Evolutionary conservation across 1,140 invertebrate species (phyloP).

Genomic region (Callitettix versicolor): DNA sequence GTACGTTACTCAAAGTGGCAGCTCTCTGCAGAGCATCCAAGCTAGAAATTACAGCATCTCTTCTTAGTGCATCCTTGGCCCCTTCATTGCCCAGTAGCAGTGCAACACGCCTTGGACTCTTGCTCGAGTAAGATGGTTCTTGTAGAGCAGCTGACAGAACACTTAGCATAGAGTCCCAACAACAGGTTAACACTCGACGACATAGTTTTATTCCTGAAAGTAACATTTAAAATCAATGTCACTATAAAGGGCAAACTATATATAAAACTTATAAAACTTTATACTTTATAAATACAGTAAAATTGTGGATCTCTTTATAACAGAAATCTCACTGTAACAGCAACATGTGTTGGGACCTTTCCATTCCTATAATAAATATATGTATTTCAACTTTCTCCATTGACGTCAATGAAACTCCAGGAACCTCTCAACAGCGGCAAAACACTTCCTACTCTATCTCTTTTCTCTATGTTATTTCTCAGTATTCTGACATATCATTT

Average conservation of each 20-base stretch:
- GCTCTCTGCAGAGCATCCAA: slow-evolving; percentile 77
- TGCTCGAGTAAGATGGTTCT: slow-evolving; percentile 26
- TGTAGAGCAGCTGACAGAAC: slow-evolving; percentile 67
- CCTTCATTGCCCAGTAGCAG: slow-evolving; percentile 36
- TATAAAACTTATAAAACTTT: slow-evolving; percentile 10
- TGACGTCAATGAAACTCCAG: no score
- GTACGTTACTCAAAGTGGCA: slow-evolving; percentile 41
- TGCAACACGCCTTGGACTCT: slow-evolving; percentile 6
- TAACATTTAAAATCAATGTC: slow-evolving; percentile 10
- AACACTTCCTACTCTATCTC: no score
- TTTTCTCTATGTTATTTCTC: no score
- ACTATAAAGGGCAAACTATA: not conserved
- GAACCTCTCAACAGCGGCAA: no score
- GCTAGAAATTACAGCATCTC: slow-evolving; percentile 61
- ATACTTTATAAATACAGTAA: slow-evolving; percentile 1
- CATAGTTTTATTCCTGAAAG: slow-evolving; percentile 38
- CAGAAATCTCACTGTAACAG: no score
- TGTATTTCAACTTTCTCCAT: no score
- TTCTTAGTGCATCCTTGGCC: slow-evolving; percentile 48
- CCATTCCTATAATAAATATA: no score
- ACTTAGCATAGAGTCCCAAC: slow-evolving; percentile 84
- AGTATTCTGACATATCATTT: no score
- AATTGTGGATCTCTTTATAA: no score
- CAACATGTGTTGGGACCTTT: no score
- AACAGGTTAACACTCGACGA: slow-evolving; percentile 65